Conservation (phyloP, 2,888 invertebrate species). For the Herminia tarsipennalis region DNA sequence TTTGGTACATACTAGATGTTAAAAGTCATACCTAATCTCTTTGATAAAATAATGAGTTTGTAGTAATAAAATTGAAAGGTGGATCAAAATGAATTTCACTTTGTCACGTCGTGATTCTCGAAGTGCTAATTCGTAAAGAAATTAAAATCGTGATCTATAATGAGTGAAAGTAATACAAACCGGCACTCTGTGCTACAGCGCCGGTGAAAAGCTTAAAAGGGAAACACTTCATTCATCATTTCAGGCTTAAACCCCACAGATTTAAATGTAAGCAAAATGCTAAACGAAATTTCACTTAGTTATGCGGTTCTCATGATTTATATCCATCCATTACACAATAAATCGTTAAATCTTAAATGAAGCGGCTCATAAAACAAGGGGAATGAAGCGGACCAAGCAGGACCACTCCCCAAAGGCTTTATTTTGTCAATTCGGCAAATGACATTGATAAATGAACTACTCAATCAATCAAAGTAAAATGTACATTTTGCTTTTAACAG, state of each 20-base stretch:
- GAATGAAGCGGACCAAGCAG: constrained; percentile 22
- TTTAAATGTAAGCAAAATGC: constrained; percentile 4
- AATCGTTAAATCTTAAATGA: constrained; percentile 49
- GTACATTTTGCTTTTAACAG: too few species aligned
- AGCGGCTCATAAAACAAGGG: constrained; percentile 53
- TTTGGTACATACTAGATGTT: too few species aligned
- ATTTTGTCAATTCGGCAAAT: constrained; percentile 58
- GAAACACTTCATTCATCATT: background rate
- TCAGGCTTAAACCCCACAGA: background rate
- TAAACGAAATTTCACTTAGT: constrained; percentile 18
- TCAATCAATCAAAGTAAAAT: constrained; percentile 64
- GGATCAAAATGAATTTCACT: too few species aligned
- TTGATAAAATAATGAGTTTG: too few species aligned
- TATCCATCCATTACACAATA: constrained; percentile 45
- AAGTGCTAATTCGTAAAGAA: too few species aligned
- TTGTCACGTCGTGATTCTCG: too few species aligned
- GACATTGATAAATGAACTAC: constrained; percentile 64
- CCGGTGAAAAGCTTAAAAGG: too few species aligned
- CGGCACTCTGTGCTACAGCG: too few species aligned
- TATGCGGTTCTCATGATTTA: constrained; percentile 37
- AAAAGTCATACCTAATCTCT: too few species aligned
- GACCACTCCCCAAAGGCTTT: constrained; percentile 39
- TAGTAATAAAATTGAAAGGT: too few species aligned
- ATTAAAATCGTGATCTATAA: too few species aligned
- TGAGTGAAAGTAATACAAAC: too few species aligned